These are phyloP conservation scores for Cepaea hortensis DNA, from an alignment of 2,888 invertebrate species.

Conservation along the genomic window DNA sequence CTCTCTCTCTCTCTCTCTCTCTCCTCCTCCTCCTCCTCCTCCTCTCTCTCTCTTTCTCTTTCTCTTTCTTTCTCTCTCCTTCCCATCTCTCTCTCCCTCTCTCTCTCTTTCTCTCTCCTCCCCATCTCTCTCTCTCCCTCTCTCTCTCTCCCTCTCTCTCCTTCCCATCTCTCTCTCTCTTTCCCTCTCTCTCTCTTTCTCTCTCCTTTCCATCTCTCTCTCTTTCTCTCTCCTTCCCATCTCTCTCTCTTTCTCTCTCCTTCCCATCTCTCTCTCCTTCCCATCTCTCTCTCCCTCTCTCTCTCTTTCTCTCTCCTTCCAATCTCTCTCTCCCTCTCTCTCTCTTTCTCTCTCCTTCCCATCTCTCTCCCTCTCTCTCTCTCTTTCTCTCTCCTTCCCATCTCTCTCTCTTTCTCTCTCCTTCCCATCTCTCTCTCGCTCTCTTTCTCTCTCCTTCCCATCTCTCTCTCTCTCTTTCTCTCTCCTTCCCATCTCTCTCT, in stretches of 20 bases:
- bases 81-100: background rate
- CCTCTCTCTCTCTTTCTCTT: background rate
- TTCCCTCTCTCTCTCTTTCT: no score
- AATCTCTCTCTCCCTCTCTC: background rate
- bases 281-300: background rate
- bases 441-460: slow-evolving; percentile 16
- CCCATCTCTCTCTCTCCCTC: no score
- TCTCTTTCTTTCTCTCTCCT: background rate
- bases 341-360: background rate
- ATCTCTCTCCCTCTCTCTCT: background rate
- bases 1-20: background rate
- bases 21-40: background rate
- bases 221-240: no score
- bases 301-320: background rate
- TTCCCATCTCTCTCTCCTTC: background rate
- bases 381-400: background rate
- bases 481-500: background rate
- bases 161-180: no score
- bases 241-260: no score
- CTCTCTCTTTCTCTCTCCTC: no score
- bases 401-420: background rate
- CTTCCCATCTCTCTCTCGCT: slow-evolving; percentile 22
- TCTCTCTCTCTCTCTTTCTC: background rate
- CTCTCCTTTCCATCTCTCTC: no score
- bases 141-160: no score